phyloP scores from a whole-genome alignment of 2,888 invertebrate genomes.

The Drosophila paracracens region DNA sequence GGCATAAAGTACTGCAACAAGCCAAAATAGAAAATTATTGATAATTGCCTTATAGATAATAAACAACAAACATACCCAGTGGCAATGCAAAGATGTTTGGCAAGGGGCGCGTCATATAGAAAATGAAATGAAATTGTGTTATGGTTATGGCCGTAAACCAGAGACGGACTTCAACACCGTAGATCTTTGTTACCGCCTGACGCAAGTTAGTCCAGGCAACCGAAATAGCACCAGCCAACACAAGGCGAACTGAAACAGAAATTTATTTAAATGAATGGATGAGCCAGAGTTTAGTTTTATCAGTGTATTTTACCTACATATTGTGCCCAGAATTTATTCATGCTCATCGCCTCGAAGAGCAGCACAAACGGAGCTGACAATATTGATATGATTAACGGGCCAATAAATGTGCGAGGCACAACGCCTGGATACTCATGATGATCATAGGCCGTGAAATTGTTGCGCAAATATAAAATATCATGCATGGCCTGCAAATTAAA shows the following conservation, averaged over 20 bases:
- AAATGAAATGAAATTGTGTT: constrained; percentile 99
- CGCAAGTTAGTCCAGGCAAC: constrained; percentile 90
- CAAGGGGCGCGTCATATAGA: constrained; percentile 96
- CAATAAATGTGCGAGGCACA: constrained; percentile 98
- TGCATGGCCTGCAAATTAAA: constrained; percentile 99
- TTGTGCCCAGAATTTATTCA: constrained; percentile 95
- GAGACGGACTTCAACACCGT: constrained; percentile 91
- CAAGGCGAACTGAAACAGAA: constrained; percentile 90
- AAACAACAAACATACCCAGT: constrained; percentile 88
- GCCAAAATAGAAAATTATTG: constrained; percentile 19
- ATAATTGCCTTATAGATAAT: background rate
- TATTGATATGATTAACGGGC: constrained; percentile 92
- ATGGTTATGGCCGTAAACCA: constrained; percentile 94
- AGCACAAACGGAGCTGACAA: constrained; percentile 91
- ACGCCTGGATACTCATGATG: constrained; percentile 99
- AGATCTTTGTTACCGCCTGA: constrained; percentile 90
- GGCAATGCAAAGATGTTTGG: constrained; percentile 98
- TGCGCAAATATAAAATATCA: constrained; percentile 95
- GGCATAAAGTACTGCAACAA: constrained; percentile 92
- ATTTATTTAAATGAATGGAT: constrained; percentile 6
- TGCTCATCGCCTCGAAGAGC: constrained; percentile 88
- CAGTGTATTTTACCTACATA: constrained; percentile 89
- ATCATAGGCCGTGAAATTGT: constrained; percentile 97
- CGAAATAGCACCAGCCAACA: constrained; percentile 91
- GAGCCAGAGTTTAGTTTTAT: background rate